Evolutionary conservation across 1,140 invertebrate species (phyloP), one percentile per base, ranked within the genome.

Genomic region (Lasioglossum baleicum): DNA sequence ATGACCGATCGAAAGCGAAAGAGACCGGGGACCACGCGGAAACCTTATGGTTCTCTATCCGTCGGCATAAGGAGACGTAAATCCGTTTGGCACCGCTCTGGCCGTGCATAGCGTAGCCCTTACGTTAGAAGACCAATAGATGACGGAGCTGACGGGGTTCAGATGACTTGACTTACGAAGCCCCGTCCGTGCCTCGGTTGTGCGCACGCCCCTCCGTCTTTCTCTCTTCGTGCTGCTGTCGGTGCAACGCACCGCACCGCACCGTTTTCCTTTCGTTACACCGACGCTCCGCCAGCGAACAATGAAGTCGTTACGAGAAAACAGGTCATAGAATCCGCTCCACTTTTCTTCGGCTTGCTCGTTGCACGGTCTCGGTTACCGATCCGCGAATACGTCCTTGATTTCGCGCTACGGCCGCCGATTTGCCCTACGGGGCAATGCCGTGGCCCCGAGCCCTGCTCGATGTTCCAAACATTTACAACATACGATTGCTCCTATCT

Each of bases 151-250:
- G 88, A 90, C 84, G 87, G 78, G 85, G 83, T 89, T 90, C 86
- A 88, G 84, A 90, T 89, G 87, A 90, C 86, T 91, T 91, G 88
- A 87, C 89, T 90, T 88, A 88, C 86, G 88, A 91, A 90, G 85
- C 86, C 83, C 61, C 67, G 70, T 31, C 42, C 42, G 53, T 81
- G 76, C 68, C 53, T 15, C 51, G 15, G 48, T 11, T 15, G 13
- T 15, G 51, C 51, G 51, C 15, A 10, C 51, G 48, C 48, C 48
- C 10, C 48, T 11, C 11, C 44, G 44, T 48, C 44, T 11, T 10
- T 48, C 8, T 11, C 44, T 11, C 13, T 13, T 48, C 10, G 8
- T 13, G 51, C 44, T 8, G 44, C 56, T 35, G 26, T 66, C 78
- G 74, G 74, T 66, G 65, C 83, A 82, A 58, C 80, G 74, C 35